Base-by-base conservation (phyloP, 2,113 vertebrate species). In the Platysternon megacephalum region DNA sequence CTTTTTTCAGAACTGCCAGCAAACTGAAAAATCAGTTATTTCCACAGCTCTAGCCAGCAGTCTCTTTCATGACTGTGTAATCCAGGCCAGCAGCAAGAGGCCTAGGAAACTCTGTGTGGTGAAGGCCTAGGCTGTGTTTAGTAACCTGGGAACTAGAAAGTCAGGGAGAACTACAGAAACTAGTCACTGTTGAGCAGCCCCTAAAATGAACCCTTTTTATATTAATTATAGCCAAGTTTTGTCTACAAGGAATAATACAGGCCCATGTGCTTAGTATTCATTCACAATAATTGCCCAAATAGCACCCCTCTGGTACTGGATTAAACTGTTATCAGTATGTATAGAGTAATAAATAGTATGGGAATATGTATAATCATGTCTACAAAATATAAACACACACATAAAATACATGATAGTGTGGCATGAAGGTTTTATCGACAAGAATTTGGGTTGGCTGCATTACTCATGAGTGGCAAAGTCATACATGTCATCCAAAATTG, bases 221-320 rank as follows among this genome's bases (percentile, higher is more conserved):
- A 91, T 94, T 85, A 82, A 76, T 39, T 89, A 82, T 91, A 74
- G 97, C 92, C 74, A 85, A 2, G 92, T 93, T 93, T 84, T 53
- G 90, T 7, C 39, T 42, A 4, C 53, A 42, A 46, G 58, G 24
- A 95, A 84, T 48, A 39, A 72, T 68, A 83, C 49, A 96, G 49
- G 74, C 9, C 46, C 74, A 29, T 42, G 68, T 88, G 76, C 84
- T 96, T 97, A 74, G 68, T 42, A 42, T 22, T 42, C 21, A 94
- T 95, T 82, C 84, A 85, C 93, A 94, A 61, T 21, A 93, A 94
- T 26, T 96, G 79, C 88, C 85, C 88, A 85, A 87, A 91, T 93
- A 87, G 49, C 76, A 79, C 11, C 53, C 82, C 85, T 44, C 79
- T 82, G 76, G 76, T 51, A 51, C 76, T 85, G 68, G 28, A 87